Conservation (phyloP, 2,888 invertebrate species). For the Drosophila demipolita region DNA sequence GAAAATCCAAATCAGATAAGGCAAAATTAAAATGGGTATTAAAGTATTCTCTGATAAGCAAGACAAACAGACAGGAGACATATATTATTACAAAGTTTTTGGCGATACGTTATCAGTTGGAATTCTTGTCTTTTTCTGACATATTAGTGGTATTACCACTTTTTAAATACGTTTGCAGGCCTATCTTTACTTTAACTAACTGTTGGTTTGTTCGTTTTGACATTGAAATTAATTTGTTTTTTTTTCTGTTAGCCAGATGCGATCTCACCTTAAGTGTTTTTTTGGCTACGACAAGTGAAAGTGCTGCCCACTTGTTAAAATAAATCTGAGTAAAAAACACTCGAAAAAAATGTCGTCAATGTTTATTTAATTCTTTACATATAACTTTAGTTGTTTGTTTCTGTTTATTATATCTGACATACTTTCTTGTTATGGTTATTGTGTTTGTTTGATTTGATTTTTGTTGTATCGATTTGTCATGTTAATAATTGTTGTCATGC, state of each 20-base stretch:
- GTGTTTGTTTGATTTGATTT: not conserved
- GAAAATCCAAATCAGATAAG: slow-evolving; percentile 23
- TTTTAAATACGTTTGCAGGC: not conserved
- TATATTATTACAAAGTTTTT: slow-evolving; percentile 22
- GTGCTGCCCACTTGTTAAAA: slow-evolving; percentile 40
- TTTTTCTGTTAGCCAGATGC: slow-evolving; percentile 2
- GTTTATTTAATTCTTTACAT: slow-evolving; percentile 57
- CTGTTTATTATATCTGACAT: slow-evolving; percentile 13
- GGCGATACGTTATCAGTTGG: not conserved
- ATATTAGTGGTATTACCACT: not conserved
- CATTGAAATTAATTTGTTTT: slow-evolving; percentile 28
- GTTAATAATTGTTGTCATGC: slow-evolving; percentile 35
- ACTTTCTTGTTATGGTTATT: slow-evolving; percentile 12
- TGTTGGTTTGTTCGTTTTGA: slow-evolving; percentile 6
- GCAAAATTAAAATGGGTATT: slow-evolving; percentile 59
- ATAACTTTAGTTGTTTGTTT: slow-evolving; percentile 18
- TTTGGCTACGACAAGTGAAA: slow-evolving; percentile 53
- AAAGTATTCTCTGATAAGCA: slow-evolving; percentile 49
- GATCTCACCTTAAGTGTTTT: slow-evolving; percentile 8
- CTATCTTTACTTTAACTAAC: slow-evolving; percentile 4
- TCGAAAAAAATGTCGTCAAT: slow-evolving; percentile 52
- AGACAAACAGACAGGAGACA: not conserved
- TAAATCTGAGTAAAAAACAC: slow-evolving; percentile 47
- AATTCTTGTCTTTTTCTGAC: not conserved
- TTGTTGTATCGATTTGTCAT: not conserved